These are phyloP conservation scores for Euclidia mi DNA, from an alignment of 2,888 invertebrate genomes.

Conservation along the genomic window DNA sequence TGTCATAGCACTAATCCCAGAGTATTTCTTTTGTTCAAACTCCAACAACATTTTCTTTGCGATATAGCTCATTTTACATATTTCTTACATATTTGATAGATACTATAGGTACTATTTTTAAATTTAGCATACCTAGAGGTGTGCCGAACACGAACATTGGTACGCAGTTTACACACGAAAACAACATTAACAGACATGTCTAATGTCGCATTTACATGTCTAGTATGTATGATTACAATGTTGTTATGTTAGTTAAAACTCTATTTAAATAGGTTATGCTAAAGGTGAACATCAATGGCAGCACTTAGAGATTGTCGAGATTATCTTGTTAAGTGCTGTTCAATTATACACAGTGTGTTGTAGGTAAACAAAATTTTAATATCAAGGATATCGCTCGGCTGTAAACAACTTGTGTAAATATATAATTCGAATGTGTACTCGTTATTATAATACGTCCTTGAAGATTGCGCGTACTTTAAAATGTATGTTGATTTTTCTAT, in stretches of 20 bases:
- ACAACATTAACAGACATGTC: no score
- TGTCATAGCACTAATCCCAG: no score
- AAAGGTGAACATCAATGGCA: constrained; percentile 40
- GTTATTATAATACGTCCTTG: constrained; percentile 18
- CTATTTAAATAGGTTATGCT: constrained; percentile 25
- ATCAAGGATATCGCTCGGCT: constrained; percentile 38
- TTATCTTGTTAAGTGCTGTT: constrained; percentile 40
- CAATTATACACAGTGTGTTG: constrained; percentile 30
- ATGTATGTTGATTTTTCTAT: background rate
- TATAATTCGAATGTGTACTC: constrained; percentile 16
- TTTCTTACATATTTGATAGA: no score
- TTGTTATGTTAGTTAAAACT: constrained; percentile 12
- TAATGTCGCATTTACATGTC: no score
- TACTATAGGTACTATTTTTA: no score
- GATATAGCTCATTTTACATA: no score
- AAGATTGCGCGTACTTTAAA: constrained; percentile 14
- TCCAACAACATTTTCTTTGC: no score
- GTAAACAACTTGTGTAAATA: constrained; percentile 28
- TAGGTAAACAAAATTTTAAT: constrained; percentile 33
- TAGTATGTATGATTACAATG: background rate
- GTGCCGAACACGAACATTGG: no score
- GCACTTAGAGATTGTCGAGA: constrained; percentile 38
- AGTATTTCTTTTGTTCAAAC: no score
- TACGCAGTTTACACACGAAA: no score
- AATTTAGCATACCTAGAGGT: no score